Evolutionary conservation across 2,797 vertebrate genomes (phyloP).

Genomic region (Cottoperca gobio): DNA sequence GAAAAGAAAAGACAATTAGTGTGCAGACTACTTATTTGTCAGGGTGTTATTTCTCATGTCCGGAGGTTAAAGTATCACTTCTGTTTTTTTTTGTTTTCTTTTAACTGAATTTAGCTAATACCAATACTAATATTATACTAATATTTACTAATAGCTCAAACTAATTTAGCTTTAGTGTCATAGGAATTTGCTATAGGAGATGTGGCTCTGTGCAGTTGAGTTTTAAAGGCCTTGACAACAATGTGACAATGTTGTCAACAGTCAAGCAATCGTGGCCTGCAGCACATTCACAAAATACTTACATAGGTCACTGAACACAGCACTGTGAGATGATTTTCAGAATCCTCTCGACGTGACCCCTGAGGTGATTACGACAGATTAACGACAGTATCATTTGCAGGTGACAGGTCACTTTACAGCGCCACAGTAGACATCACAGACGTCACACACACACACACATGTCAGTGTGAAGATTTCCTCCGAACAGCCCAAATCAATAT

Average conservation of each 20-base stretch:
- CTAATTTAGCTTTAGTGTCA: neutral
- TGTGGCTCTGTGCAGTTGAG: neutral
- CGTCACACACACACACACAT: too few relatives aligned
- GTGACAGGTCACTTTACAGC: too few relatives aligned
- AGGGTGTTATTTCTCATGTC: neutral
- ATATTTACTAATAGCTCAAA: too few relatives aligned
- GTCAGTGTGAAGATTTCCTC: too few relatives aligned
- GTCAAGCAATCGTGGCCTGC: constrained; percentile 17
- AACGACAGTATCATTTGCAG: too few relatives aligned
- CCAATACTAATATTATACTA: too few relatives aligned
- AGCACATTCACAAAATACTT: constrained; percentile 24
- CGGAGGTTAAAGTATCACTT: neutral
- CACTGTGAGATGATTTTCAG: too few relatives aligned
- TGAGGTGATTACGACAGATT: too few relatives aligned
- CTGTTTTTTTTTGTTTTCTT: neutral
- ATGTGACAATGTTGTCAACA: constrained; percentile 33
- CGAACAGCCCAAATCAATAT: too few relatives aligned
- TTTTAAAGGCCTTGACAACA: constrained; percentile 32
- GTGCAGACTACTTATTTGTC: neutral
- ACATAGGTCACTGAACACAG: constrained; percentile 22
- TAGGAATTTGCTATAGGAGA: neutral
- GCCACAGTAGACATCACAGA: too few relatives aligned
- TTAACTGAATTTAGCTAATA: constrained; percentile 11
- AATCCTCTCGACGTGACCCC: too few relatives aligned
- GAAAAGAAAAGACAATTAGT: neutral